Evolutionary conservation across 1,140 invertebrate species (phyloP).

Genomic region (Cepaea nemoralis): DNA sequence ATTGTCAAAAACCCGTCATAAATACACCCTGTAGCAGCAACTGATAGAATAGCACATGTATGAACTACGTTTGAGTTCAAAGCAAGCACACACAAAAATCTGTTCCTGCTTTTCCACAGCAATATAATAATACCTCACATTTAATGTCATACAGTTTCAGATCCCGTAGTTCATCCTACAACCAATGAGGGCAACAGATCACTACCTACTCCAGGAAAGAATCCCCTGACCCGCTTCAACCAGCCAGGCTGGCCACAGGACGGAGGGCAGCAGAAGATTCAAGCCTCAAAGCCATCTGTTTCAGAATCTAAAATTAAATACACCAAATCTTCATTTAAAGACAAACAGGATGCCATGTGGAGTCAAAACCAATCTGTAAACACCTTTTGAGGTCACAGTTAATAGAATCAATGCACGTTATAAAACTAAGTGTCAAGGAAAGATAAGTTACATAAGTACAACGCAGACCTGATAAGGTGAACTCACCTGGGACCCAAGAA

Average conservation of each 20-base stretch:
- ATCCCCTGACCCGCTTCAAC: conserved; percentile 28
- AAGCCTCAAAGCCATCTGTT: conserved; percentile 11
- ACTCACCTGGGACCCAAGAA: too few relatives aligned
- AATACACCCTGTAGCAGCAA: too few relatives aligned
- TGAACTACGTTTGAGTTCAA: too few relatives aligned
- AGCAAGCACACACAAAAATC: too few relatives aligned
- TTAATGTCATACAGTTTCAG: background rate
- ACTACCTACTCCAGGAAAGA: conserved; percentile 21
- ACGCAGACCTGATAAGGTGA: too few relatives aligned
- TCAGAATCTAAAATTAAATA: conserved; percentile 44
- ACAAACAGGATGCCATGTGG: conserved; percentile 38
- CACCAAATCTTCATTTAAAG: conserved; percentile 52
- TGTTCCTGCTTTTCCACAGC: background rate
- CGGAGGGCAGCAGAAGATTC: conserved; percentile 34
- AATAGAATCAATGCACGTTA: too few relatives aligned
- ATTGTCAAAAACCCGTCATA: too few relatives aligned
- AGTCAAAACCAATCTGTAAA: conserved; percentile 44
- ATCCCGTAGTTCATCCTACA: conserved; percentile 33
- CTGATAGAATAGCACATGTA: too few relatives aligned
- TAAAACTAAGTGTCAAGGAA: too few relatives aligned
- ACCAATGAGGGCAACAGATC: conserved; percentile 44
- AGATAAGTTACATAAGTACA: too few relatives aligned
- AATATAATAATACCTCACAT: background rate
- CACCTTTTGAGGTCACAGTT: conserved; percentile 48
- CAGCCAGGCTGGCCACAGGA: conserved; percentile 28